Percentiles rank a stretch among this genome's conserved stretches.
Conservation (phyloP, 2,888 invertebrate species). For the Macaria notata region DNA sequence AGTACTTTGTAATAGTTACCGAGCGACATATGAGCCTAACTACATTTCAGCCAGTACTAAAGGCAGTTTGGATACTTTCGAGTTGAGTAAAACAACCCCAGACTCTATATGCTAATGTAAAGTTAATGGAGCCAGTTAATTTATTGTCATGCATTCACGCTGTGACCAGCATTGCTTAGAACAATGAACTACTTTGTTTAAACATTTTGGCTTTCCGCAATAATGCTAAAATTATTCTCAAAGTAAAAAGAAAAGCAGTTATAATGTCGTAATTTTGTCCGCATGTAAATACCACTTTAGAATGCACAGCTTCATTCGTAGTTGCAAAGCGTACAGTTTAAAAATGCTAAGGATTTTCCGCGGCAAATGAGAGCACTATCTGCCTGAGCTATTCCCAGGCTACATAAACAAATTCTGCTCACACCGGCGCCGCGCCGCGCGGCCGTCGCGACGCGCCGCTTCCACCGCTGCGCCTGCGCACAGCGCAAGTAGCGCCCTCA, state of each 20-base stretch:
- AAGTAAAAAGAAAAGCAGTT: conserved; percentile 34
- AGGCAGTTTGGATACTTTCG: too few relatives aligned
- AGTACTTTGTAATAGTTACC: too few relatives aligned
- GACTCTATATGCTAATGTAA: conserved; percentile 5
- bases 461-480: background rate
- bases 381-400: conserved; percentile 71
- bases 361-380: conserved; percentile 70
- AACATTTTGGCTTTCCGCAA: conserved; percentile 27
- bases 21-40: too few relatives aligned
- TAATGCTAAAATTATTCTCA: conserved; percentile 36
- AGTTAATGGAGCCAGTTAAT: conserved; percentile 17
- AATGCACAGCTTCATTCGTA: conserved; percentile 70
- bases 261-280: conserved; percentile 58
- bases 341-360: conserved; percentile 75
- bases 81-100: background rate
- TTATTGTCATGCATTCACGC: conserved; percentile 18
- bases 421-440: conserved; percentile 53
- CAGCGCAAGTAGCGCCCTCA: too few relatives aligned
- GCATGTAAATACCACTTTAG: conserved; percentile 61
- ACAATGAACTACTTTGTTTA: conserved; percentile 23
- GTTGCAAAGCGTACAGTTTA: conserved; percentile 68
- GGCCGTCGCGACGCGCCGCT: conserved; percentile 5
- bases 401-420: conserved; percentile 75
- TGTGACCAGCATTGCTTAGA: conserved; percentile 20
- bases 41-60: too few relatives aligned